Base-by-base conservation (phyloP, 2,113 vertebrate genomes). In the Dromiciops gliroides region DNA sequence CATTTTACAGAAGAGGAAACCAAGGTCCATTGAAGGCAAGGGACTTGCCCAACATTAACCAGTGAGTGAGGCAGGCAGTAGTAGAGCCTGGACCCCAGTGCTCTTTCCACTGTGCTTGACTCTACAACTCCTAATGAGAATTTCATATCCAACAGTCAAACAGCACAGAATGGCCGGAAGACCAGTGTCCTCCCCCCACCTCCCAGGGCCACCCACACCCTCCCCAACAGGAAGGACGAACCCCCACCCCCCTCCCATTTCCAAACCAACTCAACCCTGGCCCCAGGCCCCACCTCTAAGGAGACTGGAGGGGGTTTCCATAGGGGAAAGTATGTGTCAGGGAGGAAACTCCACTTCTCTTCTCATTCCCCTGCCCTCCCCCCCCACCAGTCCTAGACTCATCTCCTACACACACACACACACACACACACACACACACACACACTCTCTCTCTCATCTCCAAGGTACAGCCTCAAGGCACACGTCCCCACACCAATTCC, bases 1-100 rank as follows among this genome's bases (percentile, higher is more conserved):
- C 75, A n/a, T 53, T 50, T 1, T 92, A 93, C 95, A 91, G 90
- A 7, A 48, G 37, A 97, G 52, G 56, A 95, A 23, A 94, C 26
- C 48, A 94, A 94, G 19, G 67, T 44, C 19, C n/a, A 67, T 37
- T 3, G 1, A 67, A 67, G 56, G 31, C 31, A 67, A 67, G 31
- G 60, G 31, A 67, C 60, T 31, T 94, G 75, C 92, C 26, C 8
- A 91, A 37, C 9, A n/a, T 93, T 94, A 96, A 60, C 88, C 22
- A 89, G 44, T 94, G 37, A 95, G n/a, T 44, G 67, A 83, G n/a
- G n/a, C n/a, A 83, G 56, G 48, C 92, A 56, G 14, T 49, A 83
- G 50, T 50, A 95, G 91, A 93, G 89, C 56, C 53, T 95, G 83
- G 48, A 89, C n/a, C 37, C 48, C 93, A 47, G 92, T 28, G 37